Base-by-base conservation (phyloP, 2,797 vertebrate genomes). In the Tokudaia muenninki region DNA sequence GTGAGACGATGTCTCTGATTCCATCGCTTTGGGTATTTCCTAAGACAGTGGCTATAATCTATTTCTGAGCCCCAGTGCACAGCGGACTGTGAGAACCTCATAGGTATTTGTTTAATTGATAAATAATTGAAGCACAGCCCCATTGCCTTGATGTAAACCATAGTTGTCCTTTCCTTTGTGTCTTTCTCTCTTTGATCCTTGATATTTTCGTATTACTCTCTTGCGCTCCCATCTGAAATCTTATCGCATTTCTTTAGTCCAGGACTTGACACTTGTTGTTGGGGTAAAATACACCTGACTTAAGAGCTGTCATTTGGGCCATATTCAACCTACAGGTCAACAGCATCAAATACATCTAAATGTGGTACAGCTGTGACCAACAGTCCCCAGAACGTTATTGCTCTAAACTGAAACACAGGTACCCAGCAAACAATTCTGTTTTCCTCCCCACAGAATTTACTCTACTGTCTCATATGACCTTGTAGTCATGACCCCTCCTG, bases 211-310 rank as follows among this genome's bases (percentile, higher is more conserved):
- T 47, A 74, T 84, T 87, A 21, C 90, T 91, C 91, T 50, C 21
- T 41, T 21, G 34, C 16, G 4, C 0, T 14, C 57, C 37, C 2
- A 61, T 34, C 44, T 87, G 72, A 14, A 75, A 77, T 50, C 13
- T n/a, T 91, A n/a, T 19, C 5, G 16, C 65, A 65, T 94, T 94
- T 92, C n/a, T 91, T 87, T 84, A 80, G 47, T 67, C 1, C 24
- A 61, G 70, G 67, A 59, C 41, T 52, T 44, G 59, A 13, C 19
- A 24, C 59, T 91, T 94, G 80, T 61, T 50, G 6, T 78, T 52
- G 8, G 92, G 59, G 5, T n/a, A 92, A 91, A 87, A 77, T 41
- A 57, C 1, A 65, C 6, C 1, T 83, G 41, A 83, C 44, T 90
- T 55, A 12, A 84, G 80, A 70, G 31, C 78, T 93, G 63, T 14